Percentiles rank a stretch among this genome's conserved stretches.
phyloP scores from a whole-genome alignment of 2,797 vertebrate species.

The Mareca strepera region DNA sequence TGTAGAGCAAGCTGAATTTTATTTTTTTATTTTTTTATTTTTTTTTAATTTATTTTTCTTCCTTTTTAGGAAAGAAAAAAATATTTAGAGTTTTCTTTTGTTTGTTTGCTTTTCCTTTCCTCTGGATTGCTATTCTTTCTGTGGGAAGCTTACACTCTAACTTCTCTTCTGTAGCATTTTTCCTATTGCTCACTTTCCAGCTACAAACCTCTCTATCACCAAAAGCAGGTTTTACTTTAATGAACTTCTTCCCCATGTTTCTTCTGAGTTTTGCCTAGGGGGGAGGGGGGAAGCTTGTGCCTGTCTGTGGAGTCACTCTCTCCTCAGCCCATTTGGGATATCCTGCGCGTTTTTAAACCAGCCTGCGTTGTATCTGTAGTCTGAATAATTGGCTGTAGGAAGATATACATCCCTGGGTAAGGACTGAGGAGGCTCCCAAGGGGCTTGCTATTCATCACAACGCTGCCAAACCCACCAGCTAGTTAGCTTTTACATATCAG shows the following conservation, averaged over 20 bases:
- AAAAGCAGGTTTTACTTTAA: background rate
- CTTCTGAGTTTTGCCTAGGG: background rate
- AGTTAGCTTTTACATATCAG: background rate
- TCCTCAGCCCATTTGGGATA: background rate
- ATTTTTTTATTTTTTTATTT: no score
- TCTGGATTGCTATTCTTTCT: background rate
- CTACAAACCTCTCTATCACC: background rate
- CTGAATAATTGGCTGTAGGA: background rate
- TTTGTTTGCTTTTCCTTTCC: background rate
- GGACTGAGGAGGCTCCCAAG: background rate
- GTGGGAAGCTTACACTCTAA: background rate
- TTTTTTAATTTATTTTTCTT: background rate
- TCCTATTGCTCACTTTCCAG: background rate
- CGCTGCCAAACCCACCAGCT: accelerated
- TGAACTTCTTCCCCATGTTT: background rate
- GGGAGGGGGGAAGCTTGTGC: no score
- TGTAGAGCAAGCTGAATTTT: background rate
- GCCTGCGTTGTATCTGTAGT: background rate
- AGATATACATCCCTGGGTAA: background rate
- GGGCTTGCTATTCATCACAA: background rate
- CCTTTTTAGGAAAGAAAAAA: background rate
- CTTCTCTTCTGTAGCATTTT: background rate
- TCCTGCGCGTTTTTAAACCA: background rate
- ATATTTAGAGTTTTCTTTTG: background rate
- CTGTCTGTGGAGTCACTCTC: background rate